Base-by-base conservation (phyloP, 2,888 invertebrate genomes). In the Nomada fucata region DNA sequence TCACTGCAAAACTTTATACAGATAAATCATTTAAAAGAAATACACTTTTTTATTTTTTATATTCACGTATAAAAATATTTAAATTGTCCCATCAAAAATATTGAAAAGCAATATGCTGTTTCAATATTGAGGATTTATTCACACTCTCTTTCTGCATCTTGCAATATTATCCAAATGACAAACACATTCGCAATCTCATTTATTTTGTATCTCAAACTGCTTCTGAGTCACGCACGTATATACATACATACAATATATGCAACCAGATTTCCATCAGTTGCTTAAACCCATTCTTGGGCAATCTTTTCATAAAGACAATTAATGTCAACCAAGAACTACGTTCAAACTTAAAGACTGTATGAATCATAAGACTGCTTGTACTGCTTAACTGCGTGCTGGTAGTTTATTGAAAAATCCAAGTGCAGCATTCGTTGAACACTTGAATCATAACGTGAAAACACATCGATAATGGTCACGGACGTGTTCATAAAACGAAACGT, bases 241-340 rank as follows among this genome's bases (percentile, higher is more conserved):
- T 29, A 36, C 36, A 36, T 36, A 7, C 36, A 36, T 36, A 36
- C 36, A 36, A 36, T 36, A 36, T 36, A 36, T 7, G n/a, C 26
- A 10, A 55, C 29, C 29, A 65, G 4, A 36, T 36, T 15, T n/a
- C 5, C 59, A 60, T 4, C 50, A 18, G 10, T 23, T 26, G 15
- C 15, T 50, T 36, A 29, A 64, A 26, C 0, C 20, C 72, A 29
- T 47, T 29, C 11, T 26, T 23, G 13, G 26, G 50, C 23, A 13
- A 53, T 60, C 52, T 50, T 44, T 44, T 65, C 47, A 60, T 57
- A 61, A 55, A 68, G 60, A 13, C 23, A 60, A 67, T 60, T 70
- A 53, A 18, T 57, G 23, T 76, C 44, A 57, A 47, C 13, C n/a
- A 68, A 50, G 13, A 42, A 50, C 42, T 9, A 10, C 13, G 11